Evolutionary conservation across 2,888 invertebrate genomes (phyloP).

Genomic region (Rotaria macrura): DNA sequence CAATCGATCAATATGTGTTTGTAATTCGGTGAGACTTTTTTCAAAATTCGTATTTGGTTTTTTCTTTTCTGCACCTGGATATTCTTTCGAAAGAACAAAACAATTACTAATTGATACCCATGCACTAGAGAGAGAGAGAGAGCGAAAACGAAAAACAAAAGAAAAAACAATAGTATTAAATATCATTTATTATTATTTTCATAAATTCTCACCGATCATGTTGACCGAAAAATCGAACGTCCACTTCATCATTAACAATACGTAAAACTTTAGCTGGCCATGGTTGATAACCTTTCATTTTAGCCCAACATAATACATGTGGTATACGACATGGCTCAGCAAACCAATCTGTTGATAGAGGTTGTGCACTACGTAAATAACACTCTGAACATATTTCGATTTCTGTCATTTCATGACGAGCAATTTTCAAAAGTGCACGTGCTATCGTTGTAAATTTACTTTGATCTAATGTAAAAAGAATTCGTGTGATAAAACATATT

Average conservation of each 20-base stretch:
- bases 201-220: slow-evolving; percentile 59
- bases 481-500: background rate
- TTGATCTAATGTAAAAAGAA: slow-evolving; percentile 56
- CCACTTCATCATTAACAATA: slow-evolving; percentile 55
- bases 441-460: slow-evolving; percentile 67
- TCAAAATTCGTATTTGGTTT: background rate
- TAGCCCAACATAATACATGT: slow-evolving; percentile 85
- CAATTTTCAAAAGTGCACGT: slow-evolving; percentile 68
- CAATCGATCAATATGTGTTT: background rate
- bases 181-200: background rate
- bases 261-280: slow-evolving; percentile 76
- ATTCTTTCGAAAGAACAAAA: background rate
- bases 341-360: slow-evolving; percentile 74
- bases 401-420: slow-evolving; percentile 76
- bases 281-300: slow-evolving; percentile 85
- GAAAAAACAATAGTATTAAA: too few relatives aligned
- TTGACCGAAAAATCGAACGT: slow-evolving; percentile 84
- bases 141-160: too few relatives aligned
- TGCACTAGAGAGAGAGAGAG: background rate
- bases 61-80: background rate
- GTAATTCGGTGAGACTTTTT: background rate
- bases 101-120: background rate
- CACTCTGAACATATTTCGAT: slow-evolving; percentile 87
- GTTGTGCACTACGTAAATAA: slow-evolving; percentile 62
- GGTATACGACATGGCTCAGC: slow-evolving; percentile 76